Base-by-base conservation (phyloP, 2,113 vertebrate genomes). In the Rhegmatorhina hoffmannsi region DNA sequence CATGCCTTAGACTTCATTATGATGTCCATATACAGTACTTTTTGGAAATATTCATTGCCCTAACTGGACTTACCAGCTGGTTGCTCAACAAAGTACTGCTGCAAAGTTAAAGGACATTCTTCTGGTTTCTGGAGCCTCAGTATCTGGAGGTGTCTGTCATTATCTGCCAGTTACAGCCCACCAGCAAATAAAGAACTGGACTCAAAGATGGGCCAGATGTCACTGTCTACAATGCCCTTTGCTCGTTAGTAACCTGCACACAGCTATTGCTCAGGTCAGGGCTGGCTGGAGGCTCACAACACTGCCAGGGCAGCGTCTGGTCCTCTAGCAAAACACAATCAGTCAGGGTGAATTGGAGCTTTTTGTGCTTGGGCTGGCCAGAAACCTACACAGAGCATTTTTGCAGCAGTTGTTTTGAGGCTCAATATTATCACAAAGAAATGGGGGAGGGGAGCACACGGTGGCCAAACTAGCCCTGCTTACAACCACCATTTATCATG, bases 271-370 rank as follows among this genome's bases (percentile, higher is more conserved):
- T 47, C 4, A 0, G 11, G 24, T 10, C 73, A 59, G 34, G 19
- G 25, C 9, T 17, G 5, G 4, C 43, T 58, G 44, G 20, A 73
- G 33, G 6, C 26, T 77, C 58, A 31, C 56, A 6, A 13, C 17
- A 24, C 33, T 17, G 26, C 26, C 1, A 1, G 4, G 10, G 24
- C 36, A 64, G 29, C 2, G 0, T 14, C 53, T 24, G 23, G 13
- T 34, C 40, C 74, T 70, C 72, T 4, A 10, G 4, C 46, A 44
- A 4, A 5, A 7, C 2, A 1, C 53, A 7, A 50, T 50, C 34
- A 15, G 25, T 4, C 8, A 3, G 23, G 43, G 0, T 69, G 34
- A 75, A 31, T 4, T 79, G 21, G 24, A 68, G 33, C 18, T 69
- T 59, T 38, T 21, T 3, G 17, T 5, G 33, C n/a, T 73, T 31